Conservation (phyloP, 2,888 invertebrate genomes). For the Trichogramma dendrolimi region DNA sequence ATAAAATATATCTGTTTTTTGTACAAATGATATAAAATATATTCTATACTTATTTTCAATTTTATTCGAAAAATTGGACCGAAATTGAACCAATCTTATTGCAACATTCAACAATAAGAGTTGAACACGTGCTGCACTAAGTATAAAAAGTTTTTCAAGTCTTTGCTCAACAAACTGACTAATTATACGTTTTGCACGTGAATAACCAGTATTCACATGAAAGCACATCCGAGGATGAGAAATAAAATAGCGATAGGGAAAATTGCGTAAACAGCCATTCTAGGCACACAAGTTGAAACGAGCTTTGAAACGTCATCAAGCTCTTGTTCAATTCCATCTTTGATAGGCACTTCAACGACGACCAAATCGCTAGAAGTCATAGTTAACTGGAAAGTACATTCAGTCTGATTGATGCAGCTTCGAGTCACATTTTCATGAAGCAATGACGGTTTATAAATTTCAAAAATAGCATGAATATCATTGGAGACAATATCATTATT, state of each 20-base stretch:
- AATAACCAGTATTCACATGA: constrained; percentile 57
- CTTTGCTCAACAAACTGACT: too few relatives aligned
- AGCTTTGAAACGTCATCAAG: constrained; percentile 69
- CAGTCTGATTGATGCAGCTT: constrained; percentile 71
- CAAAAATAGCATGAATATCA: constrained; percentile 78
- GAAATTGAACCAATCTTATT: too few relatives aligned
- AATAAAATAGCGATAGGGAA: constrained; percentile 75
- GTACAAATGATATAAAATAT: too few relatives aligned
- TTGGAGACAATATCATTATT: constrained; percentile 77
- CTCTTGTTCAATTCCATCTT: constrained; percentile 74
- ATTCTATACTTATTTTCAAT: too few relatives aligned
- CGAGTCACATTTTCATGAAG: constrained; percentile 69
- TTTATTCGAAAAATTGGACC: too few relatives aligned
- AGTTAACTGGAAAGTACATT: constrained; percentile 69
- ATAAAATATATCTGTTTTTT: too few relatives aligned
- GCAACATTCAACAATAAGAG: too few relatives aligned
- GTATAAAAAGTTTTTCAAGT: too few relatives aligned
- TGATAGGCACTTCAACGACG: constrained; percentile 78
- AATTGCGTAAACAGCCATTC: constrained; percentile 73
- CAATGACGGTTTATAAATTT: constrained; percentile 80
- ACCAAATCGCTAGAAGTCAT: constrained; percentile 75
- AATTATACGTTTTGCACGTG: background rate
- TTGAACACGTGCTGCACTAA: too few relatives aligned
- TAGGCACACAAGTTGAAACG: constrained; percentile 74
- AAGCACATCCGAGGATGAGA: constrained; percentile 74